Evolutionary conservation across 2,888 invertebrate genomes (phyloP).

Genomic region (Nomada ruficornis): DNA sequence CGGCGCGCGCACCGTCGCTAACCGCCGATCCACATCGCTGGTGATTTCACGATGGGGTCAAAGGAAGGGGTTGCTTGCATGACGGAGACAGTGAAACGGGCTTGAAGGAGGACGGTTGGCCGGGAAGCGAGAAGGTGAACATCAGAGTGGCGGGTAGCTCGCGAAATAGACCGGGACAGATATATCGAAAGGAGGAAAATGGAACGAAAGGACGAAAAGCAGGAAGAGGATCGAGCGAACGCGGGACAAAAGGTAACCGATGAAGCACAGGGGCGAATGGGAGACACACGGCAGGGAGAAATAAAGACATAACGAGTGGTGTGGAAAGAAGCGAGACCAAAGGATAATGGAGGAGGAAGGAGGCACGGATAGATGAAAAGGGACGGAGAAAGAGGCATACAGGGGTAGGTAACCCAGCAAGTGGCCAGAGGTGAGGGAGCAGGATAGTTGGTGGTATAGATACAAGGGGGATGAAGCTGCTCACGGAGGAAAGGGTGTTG

Average conservation of each 20-base stretch:
- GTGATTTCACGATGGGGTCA: slow-evolving; percentile 61
- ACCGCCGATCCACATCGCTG: slow-evolving; percentile 65
- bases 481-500: slow-evolving; percentile 74
- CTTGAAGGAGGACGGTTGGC: background rate
- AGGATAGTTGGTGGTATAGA: slow-evolving; percentile 54
- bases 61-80: slow-evolving; percentile 62
- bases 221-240: slow-evolving; percentile 14
- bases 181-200: slow-evolving; percentile 10
- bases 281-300: slow-evolving; percentile 32
- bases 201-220: slow-evolving; percentile 19
- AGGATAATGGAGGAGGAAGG: slow-evolving; percentile 45
- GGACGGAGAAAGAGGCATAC: slow-evolving; percentile 24
- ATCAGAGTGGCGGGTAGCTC: background rate
- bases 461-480: slow-evolving; percentile 67
- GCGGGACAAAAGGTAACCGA: background rate
- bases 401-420: slow-evolving; percentile 62
- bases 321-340: slow-evolving; percentile 53
- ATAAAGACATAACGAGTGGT: slow-evolving; percentile 48
- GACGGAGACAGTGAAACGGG: slow-evolving; percentile 34
- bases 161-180: slow-evolving; percentile 13
- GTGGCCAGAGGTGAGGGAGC: slow-evolving; percentile 69
- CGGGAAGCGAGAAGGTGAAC: background rate
- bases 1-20: slow-evolving; percentile 74
- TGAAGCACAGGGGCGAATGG: slow-evolving; percentile 21
- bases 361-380: slow-evolving; percentile 15